These are phyloP conservation scores for Neomorphus geoffroyi DNA, from an alignment of 2,797 vertebrate genomes.

Conservation along the genomic window DNA sequence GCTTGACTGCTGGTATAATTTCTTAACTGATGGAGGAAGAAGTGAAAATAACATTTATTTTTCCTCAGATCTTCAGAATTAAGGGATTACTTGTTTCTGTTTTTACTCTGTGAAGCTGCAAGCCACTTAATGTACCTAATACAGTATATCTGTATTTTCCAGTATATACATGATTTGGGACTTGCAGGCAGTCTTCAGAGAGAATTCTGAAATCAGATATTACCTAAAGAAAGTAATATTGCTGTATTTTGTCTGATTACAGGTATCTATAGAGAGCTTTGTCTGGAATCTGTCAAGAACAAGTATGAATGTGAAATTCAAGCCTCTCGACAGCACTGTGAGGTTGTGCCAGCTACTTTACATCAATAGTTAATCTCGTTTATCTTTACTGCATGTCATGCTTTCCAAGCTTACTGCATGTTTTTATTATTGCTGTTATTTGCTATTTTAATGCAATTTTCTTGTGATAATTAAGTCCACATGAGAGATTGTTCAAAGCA, in stretches of 20 bases:
- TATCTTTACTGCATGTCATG: conserved; percentile 3
- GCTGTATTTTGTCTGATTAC: conserved; percentile 69
- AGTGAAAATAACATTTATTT: neutral
- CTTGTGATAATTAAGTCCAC: neutral
- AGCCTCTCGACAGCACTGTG: conserved; percentile 97
- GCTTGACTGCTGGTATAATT: neutral
- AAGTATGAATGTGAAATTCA: conserved; percentile 99
- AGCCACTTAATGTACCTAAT: neutral
- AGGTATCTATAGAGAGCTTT: conserved; percentile 92
- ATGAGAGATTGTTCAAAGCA: neutral
- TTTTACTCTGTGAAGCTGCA: neutral
- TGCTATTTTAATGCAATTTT: neutral
- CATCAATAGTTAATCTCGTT: conserved; percentile 20
- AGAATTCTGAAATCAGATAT: neutral
- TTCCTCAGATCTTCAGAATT: neutral
- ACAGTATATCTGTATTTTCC: neutral
- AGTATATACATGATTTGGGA: neutral
- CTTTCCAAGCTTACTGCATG: conserved; percentile 20
- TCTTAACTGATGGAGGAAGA: neutral
- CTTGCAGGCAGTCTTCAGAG: neutral
- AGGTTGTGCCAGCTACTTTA: conserved; percentile 82
- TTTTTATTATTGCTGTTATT: neutral
- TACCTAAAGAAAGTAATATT: conserved; percentile 44
- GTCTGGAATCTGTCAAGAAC: conserved; percentile 97
- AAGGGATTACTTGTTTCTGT: neutral